phyloP scores from a whole-genome alignment of 2,797 vertebrate species.

The Sciurus carolinensis region DNA sequence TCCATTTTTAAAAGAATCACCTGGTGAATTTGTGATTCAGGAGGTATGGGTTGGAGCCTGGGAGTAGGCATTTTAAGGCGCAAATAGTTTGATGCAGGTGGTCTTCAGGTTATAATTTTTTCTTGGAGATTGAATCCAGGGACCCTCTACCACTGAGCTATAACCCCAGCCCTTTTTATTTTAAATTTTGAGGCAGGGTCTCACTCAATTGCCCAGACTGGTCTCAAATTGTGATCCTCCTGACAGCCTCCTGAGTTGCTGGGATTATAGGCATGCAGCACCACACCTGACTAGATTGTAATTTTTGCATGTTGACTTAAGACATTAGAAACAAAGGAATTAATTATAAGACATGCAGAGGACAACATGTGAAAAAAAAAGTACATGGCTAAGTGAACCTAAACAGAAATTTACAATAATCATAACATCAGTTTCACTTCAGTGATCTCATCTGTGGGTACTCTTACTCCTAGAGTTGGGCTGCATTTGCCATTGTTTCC shows the following conservation, averaged over 20 bases:
- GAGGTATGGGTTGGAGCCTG: neutral
- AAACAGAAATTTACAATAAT: neutral
- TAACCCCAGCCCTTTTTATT: too few species aligned
- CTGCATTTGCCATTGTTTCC: neutral
- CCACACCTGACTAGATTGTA: too few species aligned
- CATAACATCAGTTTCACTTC: neutral
- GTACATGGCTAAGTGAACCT: conserved; percentile 6
- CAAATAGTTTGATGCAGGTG: neutral
- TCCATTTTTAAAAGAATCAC: neutral
- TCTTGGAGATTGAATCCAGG: too few species aligned
- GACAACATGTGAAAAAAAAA: neutral
- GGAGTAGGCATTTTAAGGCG: neutral
- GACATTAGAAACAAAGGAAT: conserved; percentile 43
- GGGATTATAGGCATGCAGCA: too few species aligned
- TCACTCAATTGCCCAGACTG: too few species aligned
- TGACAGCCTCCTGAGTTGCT: too few species aligned
- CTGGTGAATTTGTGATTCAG: neutral
- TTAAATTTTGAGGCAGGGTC: too few species aligned
- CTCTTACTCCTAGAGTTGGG: neutral
- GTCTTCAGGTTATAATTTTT: neutral
- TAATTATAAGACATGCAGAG: neutral
- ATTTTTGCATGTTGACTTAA: neutral
- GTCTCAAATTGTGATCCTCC: too few species aligned
- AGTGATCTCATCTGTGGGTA: neutral
- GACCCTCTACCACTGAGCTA: too few species aligned